phyloP scores from a whole-genome alignment of 30 jellyfish, hydroid and myxozoan species.

The Pseudorhiza aurosa region DNA sequence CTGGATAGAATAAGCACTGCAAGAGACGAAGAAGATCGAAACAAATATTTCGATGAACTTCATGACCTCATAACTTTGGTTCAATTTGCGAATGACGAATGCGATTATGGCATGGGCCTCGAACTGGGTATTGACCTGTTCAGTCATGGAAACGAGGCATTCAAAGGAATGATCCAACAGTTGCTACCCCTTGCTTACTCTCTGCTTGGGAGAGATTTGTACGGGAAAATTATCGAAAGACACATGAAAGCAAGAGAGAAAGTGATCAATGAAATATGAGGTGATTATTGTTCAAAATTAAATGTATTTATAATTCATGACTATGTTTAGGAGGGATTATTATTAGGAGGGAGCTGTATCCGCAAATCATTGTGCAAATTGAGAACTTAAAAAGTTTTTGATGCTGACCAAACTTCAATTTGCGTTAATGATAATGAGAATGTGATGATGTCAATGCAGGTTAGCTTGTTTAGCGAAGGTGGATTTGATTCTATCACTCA shows the following conservation, averaged over 20 bases:
- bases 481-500: no score
- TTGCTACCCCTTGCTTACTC: conserved; percentile 86
- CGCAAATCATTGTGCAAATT: no score
- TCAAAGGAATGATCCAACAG: conserved; percentile 39
- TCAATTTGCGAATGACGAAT: conserved; percentile 94
- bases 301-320: no score
- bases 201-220: conserved; percentile 60
- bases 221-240: conserved; percentile 51
- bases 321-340: no score
- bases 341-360: no score
- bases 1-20: conserved; percentile 62
- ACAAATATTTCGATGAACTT: conserved; percentile 67
- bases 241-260: conserved; percentile 63
- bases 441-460: no score
- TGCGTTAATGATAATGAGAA: no score
- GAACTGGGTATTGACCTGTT: conserved; percentile 91
- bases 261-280: neutral
- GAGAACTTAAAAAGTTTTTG: no score
- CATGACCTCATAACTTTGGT: conserved; percentile 81
- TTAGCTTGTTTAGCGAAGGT: no score
- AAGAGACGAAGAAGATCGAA: conserved; percentile 36
- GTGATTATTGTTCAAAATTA: no score
- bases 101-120: conserved; percentile 96
- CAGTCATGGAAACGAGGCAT: conserved; percentile 58
- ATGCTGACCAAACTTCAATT: no score